Conservation (phyloP, 2,113 vertebrate genomes). For the Nycticorax nycticorax region DNA sequence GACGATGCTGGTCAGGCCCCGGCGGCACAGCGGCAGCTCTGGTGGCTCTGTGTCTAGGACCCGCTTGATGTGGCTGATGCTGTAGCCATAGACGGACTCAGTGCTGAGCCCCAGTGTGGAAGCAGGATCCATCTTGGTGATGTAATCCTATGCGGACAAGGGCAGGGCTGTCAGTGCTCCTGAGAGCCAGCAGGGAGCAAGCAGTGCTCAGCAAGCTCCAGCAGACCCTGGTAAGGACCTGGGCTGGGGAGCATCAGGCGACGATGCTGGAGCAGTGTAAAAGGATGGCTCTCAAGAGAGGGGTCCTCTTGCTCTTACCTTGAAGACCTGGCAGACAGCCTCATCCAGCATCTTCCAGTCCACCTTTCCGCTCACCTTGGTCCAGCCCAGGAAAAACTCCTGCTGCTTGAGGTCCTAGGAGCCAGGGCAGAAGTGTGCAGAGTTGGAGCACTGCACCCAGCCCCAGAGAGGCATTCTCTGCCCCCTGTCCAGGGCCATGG, state of each 20-base stretch:
- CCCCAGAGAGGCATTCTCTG: accelerated
- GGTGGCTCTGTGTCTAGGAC: constrained; percentile 83
- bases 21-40: constrained; percentile 78
- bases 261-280: not conserved
- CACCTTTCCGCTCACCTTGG: constrained; percentile 79
- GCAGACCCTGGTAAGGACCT: not conserved
- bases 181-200: not conserved
- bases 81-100: constrained; percentile 88
- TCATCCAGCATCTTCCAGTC: constrained; percentile 92
- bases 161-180: not conserved
- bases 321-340: constrained; percentile 86
- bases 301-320: constrained; percentile 67
- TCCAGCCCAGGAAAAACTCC: constrained; percentile 89
- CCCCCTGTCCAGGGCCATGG: not conserved
- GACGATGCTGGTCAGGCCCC: constrained; percentile 77
- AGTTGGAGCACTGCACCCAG: not conserved
- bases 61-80: constrained; percentile 84
- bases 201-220: not conserved
- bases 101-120: constrained; percentile 87
- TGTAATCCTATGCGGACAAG: constrained; percentile 81
- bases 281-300: not conserved
- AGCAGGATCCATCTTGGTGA: constrained; percentile 90
- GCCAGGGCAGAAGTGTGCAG: not conserved
- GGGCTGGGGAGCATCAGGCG: not conserved
- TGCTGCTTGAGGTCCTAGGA: constrained; percentile 88